Evolutionary conservation across 2,888 invertebrate species (phyloP).

Genomic region (Nezara viridula): DNA sequence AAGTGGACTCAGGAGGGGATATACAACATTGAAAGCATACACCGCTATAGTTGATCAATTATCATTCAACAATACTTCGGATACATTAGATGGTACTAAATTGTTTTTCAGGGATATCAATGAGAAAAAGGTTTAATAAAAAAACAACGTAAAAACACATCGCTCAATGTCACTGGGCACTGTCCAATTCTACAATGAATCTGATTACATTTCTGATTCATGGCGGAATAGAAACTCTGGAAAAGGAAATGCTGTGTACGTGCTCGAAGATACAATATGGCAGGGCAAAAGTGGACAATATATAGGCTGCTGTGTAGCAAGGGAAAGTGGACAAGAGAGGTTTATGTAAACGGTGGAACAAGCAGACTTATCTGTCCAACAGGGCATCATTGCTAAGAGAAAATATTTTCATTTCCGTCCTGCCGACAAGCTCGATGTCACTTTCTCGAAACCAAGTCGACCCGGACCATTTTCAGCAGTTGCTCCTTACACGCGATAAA

Average conservation of each 20-base stretch:
- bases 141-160: not conserved
- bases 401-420: constrained; percentile 34
- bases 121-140: not conserved
- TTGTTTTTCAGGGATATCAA: not conserved
- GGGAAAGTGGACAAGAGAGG: constrained; percentile 42
- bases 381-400: not conserved
- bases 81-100: not conserved
- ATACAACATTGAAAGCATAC: not conserved
- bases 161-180: not conserved
- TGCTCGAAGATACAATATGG: constrained; percentile 43
- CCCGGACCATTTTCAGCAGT: not conserved
- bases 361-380: constrained; percentile 34
- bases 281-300: constrained; percentile 26
- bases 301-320: constrained; percentile 38
- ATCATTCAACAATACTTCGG: not conserved
- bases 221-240: not conserved
- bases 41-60: not conserved
- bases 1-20: not conserved
- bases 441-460: not conserved
- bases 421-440: not conserved
- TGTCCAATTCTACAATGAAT: not conserved
- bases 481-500: not conserved
- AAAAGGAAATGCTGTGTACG: constrained; percentile 19
- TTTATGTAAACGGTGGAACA: constrained; percentile 24
- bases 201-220: constrained; percentile 2